phyloP scores from a whole-genome alignment of 1,140 invertebrate genomes.

The Lucilia sericata region DNA sequence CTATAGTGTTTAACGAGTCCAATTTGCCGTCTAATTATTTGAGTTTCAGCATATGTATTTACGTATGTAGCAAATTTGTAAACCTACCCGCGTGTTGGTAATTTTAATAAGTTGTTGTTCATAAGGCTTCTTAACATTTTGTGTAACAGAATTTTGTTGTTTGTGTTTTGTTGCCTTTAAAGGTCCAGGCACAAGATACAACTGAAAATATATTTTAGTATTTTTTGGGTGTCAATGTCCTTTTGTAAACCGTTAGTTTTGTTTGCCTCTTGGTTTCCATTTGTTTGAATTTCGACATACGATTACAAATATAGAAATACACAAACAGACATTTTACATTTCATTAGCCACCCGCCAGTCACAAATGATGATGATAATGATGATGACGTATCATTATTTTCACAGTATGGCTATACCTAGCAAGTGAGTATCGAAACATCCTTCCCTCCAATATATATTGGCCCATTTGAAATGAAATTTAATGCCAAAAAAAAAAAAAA shows the following conservation, averaged over 20 bases:
- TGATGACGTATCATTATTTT: neutral
- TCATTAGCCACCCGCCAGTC: constrained; percentile 12
- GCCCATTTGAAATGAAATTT: neutral
- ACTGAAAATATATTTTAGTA: neutral
- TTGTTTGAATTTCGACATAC: neutral
- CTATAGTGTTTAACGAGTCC: too few species aligned
- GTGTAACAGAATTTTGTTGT: constrained; percentile 16
- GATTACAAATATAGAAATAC: neutral
- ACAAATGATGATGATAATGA: neutral
- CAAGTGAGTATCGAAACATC: neutral
- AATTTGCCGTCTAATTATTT: too few species aligned
- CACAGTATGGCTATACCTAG: neutral
- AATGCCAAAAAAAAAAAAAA: neutral
- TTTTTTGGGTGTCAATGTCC: constrained; percentile 33
- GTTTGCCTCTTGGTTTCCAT: neutral
- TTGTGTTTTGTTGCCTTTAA: neutral
- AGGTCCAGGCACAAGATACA: too few species aligned
- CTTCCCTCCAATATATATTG: neutral
- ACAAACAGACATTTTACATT: constrained; percentile 25
- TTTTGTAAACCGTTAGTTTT: neutral
- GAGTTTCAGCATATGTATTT: too few species aligned
- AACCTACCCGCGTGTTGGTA: neutral
- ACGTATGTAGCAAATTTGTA: too few species aligned
- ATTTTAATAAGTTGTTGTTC: neutral
- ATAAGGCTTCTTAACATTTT: constrained; percentile 26